Base-by-base conservation (phyloP, 2,888 invertebrate genomes). In the Polydesmus complanatus region DNA sequence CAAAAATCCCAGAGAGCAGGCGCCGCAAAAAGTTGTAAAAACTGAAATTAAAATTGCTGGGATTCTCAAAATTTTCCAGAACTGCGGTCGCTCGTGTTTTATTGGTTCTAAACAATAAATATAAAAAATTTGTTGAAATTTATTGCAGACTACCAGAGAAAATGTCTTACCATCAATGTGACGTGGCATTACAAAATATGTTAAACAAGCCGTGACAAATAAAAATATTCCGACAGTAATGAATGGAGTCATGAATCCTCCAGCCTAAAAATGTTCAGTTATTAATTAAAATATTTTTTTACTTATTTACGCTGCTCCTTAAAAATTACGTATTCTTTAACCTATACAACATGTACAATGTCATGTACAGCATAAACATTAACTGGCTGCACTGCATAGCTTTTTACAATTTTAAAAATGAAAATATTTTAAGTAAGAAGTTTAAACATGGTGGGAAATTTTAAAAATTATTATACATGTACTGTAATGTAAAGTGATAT, bases 1-100 rank as follows among this genome's bases (percentile, higher is more conserved):
- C 22, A 93, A 77, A 73, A 91, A 94, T 23, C 88, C 88, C 57
- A 89, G 87, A 66, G 87, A 86, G 79, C 85, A 82, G 64, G 86
- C 86, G 14, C 37, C 37, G 14, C 37, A 37, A 37, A 37, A 37
- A 37, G 37, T 37, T 37, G 37, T 37, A 5, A 37, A 37, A 37
- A 37, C 37, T 8, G 37, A 37, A 5, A 37, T 14, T 8, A 37
- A 37, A 8, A 37, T 14, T 37, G 37, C 37, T 37, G 37, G 37
- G 14, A 37, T 37, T 37, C 14, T 37, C 14, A 37, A 37, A 14
- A 14, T 14, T 8, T 5, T 5, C 37, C 37, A 37, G 37, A 37
- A 37, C 37, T 37, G 37, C 5, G 37, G 37, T 37, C 37, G 14
- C 5, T 14, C 14, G 37, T 37, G 14, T 8, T 37, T 37, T 37